A percentile compares a stretch with the other conserved stretches of the same genome.
Conservation (phyloP, 2,113 vertebrate genomes). For the Megaleporinus macrocephalus region DNA sequence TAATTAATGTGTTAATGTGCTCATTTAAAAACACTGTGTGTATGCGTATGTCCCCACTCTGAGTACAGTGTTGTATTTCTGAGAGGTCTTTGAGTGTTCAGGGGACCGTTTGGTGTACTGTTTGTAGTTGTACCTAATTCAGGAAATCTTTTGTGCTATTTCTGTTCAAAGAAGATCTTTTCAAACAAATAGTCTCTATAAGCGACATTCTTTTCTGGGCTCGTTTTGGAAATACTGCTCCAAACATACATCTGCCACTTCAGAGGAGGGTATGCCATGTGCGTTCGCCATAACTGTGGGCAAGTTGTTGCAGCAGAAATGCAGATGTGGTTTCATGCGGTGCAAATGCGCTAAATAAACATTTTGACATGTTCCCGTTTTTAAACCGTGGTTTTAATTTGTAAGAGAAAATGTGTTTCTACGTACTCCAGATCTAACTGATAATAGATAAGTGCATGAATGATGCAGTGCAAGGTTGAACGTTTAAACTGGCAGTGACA, state of each 20-base stretch:
- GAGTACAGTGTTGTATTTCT: background rate
- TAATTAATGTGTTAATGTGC: no score
- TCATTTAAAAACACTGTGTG: background rate
- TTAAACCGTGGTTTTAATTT: no score
- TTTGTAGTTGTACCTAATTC: background rate
- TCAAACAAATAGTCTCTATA: background rate
- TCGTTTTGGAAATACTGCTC: background rate
- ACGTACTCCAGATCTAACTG: background rate
- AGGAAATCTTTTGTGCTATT: conserved; percentile 36
- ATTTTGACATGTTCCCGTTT: no score
- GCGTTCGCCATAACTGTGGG: background rate
- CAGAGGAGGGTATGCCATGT: background rate
- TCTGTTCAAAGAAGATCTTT: conserved; percentile 29
- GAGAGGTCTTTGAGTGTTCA: background rate
- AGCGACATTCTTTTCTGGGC: conserved; percentile 21
- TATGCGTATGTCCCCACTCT: background rate
- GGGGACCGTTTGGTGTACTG: background rate
- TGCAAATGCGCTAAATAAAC: background rate
- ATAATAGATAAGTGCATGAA: background rate
- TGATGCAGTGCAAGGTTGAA: background rate
- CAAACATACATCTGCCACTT: background rate
- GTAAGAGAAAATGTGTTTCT: no score
- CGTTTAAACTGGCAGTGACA: background rate
- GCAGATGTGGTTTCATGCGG: background rate
- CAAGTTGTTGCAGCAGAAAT: background rate